phyloP scores from a whole-genome alignment of 2,888 invertebrate species.

The Craniophora ligustri region DNA sequence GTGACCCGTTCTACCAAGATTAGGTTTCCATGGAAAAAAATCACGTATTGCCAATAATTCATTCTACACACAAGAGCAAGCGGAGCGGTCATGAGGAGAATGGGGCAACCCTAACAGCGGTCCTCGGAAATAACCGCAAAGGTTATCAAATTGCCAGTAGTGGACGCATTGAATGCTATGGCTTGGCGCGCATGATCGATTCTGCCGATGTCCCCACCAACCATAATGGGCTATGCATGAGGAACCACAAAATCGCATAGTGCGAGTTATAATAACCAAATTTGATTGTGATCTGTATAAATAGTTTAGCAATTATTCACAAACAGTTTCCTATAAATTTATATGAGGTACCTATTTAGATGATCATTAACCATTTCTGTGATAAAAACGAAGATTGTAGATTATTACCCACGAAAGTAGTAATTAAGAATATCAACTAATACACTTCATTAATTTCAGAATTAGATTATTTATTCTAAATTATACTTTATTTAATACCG shows the following conservation, averaged over 20 bases:
- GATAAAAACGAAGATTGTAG: too few species aligned
- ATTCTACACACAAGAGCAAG: constrained; percentile 46
- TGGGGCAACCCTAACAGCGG: constrained; percentile 45
- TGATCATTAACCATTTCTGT: too few species aligned
- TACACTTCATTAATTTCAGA: too few species aligned
- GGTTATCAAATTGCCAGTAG: constrained; percentile 61
- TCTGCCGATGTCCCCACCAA: constrained; percentile 34
- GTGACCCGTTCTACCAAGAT: constrained; percentile 31
- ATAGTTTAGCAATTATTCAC: too few species aligned
- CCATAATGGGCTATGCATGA: constrained; percentile 56
- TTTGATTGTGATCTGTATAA: too few species aligned
- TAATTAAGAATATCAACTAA: too few species aligned
- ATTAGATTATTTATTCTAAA: too few species aligned
- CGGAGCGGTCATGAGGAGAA: constrained; percentile 41
- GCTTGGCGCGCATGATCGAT: constrained; percentile 52
- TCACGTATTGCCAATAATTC: constrained; percentile 40
- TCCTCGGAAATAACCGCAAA: constrained; percentile 57
- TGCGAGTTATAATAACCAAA: constrained; percentile 46
- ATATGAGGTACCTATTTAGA: too few species aligned
- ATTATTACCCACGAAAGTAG: too few species aligned
- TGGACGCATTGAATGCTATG: constrained; percentile 55
- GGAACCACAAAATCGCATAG: constrained; percentile 48
- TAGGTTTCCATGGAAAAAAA: constrained; percentile 41
- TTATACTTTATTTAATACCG: too few species aligned
- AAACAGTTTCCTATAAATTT: too few species aligned